Conservation (phyloP, 2,113 vertebrate genomes). For the Corvus hawaiiensis region DNA sequence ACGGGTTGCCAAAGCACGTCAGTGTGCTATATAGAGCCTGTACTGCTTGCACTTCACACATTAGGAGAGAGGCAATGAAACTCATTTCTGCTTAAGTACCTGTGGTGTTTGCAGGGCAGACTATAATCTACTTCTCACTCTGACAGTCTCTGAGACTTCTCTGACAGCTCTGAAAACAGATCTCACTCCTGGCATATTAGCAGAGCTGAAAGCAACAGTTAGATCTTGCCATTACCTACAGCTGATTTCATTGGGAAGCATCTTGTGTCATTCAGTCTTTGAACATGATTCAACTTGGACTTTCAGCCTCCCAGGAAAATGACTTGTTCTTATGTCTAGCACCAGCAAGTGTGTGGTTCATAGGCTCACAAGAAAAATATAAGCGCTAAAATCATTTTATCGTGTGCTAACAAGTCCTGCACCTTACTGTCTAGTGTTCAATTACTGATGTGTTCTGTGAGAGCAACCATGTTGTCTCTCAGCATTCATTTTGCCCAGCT, state of each 20-base stretch:
- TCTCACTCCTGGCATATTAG: not conserved
- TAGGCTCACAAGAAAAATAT: not conserved
- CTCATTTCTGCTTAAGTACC: not conserved
- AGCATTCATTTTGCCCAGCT: not conserved
- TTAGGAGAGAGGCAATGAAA: not conserved
- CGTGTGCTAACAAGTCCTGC: not conserved
- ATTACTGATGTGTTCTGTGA: not conserved
- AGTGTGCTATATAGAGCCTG: not conserved
- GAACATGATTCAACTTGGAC: not conserved
- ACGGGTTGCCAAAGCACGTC: not conserved
- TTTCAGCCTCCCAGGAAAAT: not conserved
- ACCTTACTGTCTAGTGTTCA: not conserved
- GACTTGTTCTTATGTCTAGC: not conserved
- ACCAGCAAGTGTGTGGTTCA: not conserved
- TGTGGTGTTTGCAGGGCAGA: not conserved
- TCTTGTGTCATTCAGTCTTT: not conserved
- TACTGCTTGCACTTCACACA: not conserved
- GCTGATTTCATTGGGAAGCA: not conserved
- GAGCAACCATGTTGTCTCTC: not conserved
- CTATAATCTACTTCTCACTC: not conserved
- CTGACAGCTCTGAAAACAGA: conserved; percentile 34
- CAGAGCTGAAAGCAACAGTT: not conserved
- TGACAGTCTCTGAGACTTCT: not conserved
- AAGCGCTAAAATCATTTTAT: not conserved
- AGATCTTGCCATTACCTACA: not conserved